Percentiles rank a stretch among this genome's conserved stretches.
phyloP scores from a whole-genome alignment of 2,113 vertebrate species.

The Neodontobutis hainanensis region DNA sequence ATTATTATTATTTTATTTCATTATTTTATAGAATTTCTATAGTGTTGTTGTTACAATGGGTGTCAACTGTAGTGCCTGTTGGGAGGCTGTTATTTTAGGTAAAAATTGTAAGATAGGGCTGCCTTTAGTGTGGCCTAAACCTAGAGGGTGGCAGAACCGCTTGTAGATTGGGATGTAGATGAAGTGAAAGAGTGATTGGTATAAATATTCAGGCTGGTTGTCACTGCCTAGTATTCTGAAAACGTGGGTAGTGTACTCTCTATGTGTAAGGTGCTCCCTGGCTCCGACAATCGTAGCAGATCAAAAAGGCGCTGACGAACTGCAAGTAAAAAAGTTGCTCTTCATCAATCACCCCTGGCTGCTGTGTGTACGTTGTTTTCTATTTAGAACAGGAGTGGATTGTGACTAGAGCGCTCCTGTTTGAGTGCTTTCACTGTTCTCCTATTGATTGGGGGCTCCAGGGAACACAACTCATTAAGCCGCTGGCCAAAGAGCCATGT shows the following conservation, averaged over 20 bases:
- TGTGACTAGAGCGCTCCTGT: constrained; percentile 30
- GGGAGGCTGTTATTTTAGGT: no score
- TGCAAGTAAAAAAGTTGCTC: constrained; percentile 37
- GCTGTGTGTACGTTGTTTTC: constrained; percentile 40
- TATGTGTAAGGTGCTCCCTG: constrained; percentile 39
- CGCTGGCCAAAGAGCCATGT: constrained; percentile 26
- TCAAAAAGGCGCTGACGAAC: constrained; percentile 62
- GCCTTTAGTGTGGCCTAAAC: neutral
- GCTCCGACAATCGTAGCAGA: constrained; percentile 47
- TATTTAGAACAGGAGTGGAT: constrained; percentile 40
- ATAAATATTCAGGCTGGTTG: constrained; percentile 57
- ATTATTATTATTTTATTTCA: no score
- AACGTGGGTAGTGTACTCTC: constrained; percentile 34
- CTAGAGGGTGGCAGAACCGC: constrained; percentile 15
- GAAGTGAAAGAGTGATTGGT: constrained; percentile 20
- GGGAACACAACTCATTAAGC: constrained; percentile 57
- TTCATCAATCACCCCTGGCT: constrained; percentile 59
- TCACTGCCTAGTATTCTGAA: constrained; percentile 48
- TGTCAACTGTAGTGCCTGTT: neutral
- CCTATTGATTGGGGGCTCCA: constrained; percentile 57
- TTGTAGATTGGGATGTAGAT: constrained; percentile 11
- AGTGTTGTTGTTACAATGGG: no score
- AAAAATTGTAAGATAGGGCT: no score
- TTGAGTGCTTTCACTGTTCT: constrained; percentile 42
- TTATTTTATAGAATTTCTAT: no score